Conservation (phyloP, 53 echinoderm and acorn worm genomes). For the Echinometra lucunter region DNA sequence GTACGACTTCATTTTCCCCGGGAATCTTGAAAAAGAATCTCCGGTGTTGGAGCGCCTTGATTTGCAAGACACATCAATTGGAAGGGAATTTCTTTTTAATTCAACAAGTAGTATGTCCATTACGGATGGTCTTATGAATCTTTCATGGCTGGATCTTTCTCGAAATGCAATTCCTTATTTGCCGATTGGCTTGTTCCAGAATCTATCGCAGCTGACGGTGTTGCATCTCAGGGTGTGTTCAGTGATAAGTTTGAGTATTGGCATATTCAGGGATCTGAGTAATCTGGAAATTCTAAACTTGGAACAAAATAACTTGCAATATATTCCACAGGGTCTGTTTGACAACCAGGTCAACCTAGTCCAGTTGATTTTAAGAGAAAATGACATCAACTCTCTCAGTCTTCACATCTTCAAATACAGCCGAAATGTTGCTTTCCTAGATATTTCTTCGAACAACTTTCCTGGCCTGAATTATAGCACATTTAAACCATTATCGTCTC, state of each 20-base stretch:
- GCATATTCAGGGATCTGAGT: background rate
- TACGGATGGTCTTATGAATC: background rate
- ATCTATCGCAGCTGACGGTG: background rate
- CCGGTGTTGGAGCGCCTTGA: background rate
- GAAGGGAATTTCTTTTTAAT: background rate
- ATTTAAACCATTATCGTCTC: background rate
- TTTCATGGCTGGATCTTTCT: background rate
- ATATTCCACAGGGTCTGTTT: background rate
- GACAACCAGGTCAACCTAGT: background rate
- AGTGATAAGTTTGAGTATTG: background rate
- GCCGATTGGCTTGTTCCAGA: background rate
- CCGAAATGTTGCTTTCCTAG: background rate
- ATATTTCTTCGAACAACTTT: background rate
- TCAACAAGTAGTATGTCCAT: background rate
- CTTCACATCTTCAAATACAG: background rate
- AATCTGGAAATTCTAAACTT: background rate
- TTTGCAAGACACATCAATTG: background rate
- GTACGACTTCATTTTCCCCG: background rate
- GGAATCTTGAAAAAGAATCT: background rate
- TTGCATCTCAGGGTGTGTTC: background rate
- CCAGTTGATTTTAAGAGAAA: background rate
- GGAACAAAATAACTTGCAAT: background rate
- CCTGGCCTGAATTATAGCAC: background rate
- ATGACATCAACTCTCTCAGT: background rate
- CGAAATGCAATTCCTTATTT: background rate